Base-by-base conservation (phyloP, 2,888 invertebrate species). In the Mylabris sibirica region DNA sequence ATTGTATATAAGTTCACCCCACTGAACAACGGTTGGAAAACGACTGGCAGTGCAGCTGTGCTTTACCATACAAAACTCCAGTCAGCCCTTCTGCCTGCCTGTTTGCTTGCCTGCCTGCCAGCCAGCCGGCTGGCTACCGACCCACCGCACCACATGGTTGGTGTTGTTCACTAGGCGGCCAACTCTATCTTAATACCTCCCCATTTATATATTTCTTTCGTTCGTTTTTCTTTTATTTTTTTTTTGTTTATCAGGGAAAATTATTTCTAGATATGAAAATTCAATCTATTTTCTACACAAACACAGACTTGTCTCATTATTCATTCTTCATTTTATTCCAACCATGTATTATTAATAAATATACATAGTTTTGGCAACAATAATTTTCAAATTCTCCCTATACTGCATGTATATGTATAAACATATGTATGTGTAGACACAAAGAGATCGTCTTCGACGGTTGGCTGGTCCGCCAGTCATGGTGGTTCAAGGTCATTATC, bases 401-500 rank as follows among this genome's bases (percentile, higher is more conserved):
- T 35, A 30, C 30, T 35, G 4, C 14, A n/a, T 6, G 6, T 17
- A n/a, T 17, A 5, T 4, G 3, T 44, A n/a, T 44, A 6, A n/a
- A n/a, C n/a, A n/a, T n/a, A n/a, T n/a, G 44, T 17, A 8, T n/a
- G n/a, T 44, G 17, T 4, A 44, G n/a, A 44, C 44, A 57, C 57
- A 57, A 57, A 57, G 57, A 57, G 24, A 57, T 57, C 57, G 57
- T 24, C 57, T 57, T 24, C 57, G 57, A 57, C 53, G 53, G 53
- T 53, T 53, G 53, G 53, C 68, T 72, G 68, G 72, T 73, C 74
- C 8, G 30, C 30, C 30, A 30, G 73, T 74, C 72, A 80, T 79
- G 77, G 75, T 77, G 76, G 81, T 81, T 82, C 81, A 81, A 81
- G 82, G 82, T 81, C 81, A 82, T 79, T 79, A 76, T 76, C 80